Percentiles rank a stretch among this genome's conserved stretches.
phyloP scores from a whole-genome alignment of 1,140 invertebrate species.

The Caenorhabditis remanei region DNA sequence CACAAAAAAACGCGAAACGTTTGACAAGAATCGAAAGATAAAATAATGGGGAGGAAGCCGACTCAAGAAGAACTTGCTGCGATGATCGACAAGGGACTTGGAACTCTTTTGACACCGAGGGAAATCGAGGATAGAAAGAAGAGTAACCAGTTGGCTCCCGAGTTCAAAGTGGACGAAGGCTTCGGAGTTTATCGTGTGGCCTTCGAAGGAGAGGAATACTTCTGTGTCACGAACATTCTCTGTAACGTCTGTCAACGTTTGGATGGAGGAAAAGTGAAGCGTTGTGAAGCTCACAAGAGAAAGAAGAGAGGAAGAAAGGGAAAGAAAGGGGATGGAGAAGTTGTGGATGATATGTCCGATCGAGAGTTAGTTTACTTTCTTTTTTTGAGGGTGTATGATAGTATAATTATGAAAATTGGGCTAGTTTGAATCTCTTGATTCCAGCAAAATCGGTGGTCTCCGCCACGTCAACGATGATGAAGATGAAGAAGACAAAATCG shows the following conservation, averaged over 20 bases:
- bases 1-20: no score
- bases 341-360: conserved; percentile 24
- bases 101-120: neutral
- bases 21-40: no score
- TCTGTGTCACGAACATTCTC: neutral
- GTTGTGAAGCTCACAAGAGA: neutral
- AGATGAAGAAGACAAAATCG: conserved; percentile 27
- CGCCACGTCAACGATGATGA: conserved; percentile 24
- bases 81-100: neutral
- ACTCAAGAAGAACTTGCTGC: neutral
- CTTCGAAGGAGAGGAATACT: neutral
- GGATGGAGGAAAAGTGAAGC: neutral
- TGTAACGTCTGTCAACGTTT: conserved; percentile 9
- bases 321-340: conserved; percentile 1
- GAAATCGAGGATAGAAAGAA: neutral
- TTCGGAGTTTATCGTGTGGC: neutral
- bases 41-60: neutral
- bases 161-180: neutral
- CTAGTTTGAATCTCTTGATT: neutral
- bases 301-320: conserved; percentile 20
- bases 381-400: no score
- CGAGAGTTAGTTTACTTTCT: conserved; percentile 11
- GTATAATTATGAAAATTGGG: neutral
- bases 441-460: neutral
- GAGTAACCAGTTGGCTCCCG: neutral